A percentile compares a stretch with the other conserved stretches of the same genome.
Evolutionary conservation across 2,113 vertebrate species (phyloP).

Genomic region (Neoarius graeffei): DNA sequence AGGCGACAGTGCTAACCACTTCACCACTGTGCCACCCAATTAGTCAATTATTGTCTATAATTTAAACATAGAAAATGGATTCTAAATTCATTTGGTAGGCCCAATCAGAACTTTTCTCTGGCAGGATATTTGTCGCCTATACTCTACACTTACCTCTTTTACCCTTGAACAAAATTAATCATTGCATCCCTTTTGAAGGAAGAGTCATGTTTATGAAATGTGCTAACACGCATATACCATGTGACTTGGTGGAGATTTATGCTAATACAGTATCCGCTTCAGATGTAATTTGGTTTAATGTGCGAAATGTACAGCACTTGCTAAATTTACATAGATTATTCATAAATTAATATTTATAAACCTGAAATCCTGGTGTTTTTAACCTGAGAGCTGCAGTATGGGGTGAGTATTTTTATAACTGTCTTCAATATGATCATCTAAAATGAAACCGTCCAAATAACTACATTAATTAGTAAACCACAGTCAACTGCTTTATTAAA

Average conservation of each 20-base stretch:
- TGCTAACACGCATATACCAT: too few species aligned
- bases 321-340: neutral
- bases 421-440: neutral
- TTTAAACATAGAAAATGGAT: neutral
- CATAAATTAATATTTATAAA: neutral
- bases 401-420: neutral
- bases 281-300: neutral
- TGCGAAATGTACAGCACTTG: neutral
- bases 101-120: too few species aligned
- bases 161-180: too few species aligned
- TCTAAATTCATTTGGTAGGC: too few species aligned
- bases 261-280: neutral
- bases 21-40: too few species aligned
- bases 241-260: too few species aligned
- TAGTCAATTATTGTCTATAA: neutral
- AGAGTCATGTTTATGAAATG: too few species aligned
- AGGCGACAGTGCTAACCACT: too few species aligned
- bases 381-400: neutral
- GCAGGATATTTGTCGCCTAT: neutral
- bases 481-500: slow-evolving; percentile 39
- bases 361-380: neutral
- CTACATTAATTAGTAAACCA: slow-evolving; percentile 24
- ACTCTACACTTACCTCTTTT: neutral
- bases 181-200: too few species aligned
- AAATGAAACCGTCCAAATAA: neutral